Evolutionary conservation across 2,797 vertebrate genomes (phyloP).

Genomic region (Trachops cirrhosus): DNA sequence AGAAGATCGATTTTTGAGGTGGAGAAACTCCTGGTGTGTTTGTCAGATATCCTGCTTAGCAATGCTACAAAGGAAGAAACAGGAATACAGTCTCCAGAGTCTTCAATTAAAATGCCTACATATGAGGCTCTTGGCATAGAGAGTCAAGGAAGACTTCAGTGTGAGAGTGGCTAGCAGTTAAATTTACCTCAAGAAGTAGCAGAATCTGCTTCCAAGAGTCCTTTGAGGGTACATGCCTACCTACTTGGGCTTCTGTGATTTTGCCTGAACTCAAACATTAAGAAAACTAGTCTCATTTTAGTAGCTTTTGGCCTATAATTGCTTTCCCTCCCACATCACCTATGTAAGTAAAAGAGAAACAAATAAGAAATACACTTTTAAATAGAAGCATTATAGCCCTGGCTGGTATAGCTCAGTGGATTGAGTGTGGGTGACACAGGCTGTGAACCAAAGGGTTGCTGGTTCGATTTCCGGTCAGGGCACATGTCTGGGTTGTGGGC

Average conservation of each 20-base stretch:
- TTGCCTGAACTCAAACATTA: neutral
- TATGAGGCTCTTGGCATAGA: neutral
- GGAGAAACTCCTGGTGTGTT: neutral
- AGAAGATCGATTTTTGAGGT: neutral
- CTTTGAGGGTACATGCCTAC: neutral
- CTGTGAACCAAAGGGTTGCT: too few species aligned
- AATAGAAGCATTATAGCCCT: neutral
- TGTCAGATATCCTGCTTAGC: neutral
- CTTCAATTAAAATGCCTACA: neutral
- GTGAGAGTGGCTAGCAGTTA: neutral
- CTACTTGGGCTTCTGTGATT: neutral
- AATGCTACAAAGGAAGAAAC: neutral
- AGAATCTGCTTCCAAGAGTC: neutral
- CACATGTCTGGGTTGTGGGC: too few species aligned
- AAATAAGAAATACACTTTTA: neutral
- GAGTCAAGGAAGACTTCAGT: neutral
- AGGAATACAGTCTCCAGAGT: neutral
- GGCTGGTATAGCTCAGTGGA: too few species aligned
- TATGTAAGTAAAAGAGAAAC: conserved; percentile 6
- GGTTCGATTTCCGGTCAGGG: too few species aligned
- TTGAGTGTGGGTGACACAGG: too few species aligned
- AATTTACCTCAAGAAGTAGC: neutral
- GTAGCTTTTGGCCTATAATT: neutral
- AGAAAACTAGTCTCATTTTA: neutral
- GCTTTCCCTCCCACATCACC: neutral